Conservation (phyloP, 2,888 invertebrate species). For the Aricia artaxerxes region DNA sequence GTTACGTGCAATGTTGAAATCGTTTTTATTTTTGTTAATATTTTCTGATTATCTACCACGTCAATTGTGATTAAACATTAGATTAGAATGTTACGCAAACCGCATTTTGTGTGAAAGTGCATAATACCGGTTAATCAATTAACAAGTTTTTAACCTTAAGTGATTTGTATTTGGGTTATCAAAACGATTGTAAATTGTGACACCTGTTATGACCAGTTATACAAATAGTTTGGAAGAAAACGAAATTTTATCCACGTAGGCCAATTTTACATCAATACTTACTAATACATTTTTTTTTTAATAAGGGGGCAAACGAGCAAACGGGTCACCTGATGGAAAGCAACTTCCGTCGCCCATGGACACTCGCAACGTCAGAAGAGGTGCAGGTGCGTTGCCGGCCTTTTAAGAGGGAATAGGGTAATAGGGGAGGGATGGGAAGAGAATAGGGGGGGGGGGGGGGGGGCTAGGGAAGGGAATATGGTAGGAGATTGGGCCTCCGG, state of each 20-base stretch:
- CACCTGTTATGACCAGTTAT: not conserved
- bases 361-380: too few species aligned
- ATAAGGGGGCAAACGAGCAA: too few species aligned
- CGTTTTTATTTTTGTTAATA: not conserved
- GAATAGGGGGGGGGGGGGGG: too few species aligned
- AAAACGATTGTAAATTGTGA: not conserved
- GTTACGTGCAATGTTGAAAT: too few species aligned
- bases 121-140: constrained; percentile 18
- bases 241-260: not conserved
- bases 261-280: not conserved
- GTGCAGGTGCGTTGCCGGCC: too few species aligned
- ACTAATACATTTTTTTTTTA: too few species aligned
- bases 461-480: too few species aligned
- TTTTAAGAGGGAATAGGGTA: too few species aligned
- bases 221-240: constrained; percentile 12
- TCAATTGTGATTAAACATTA: not conserved
- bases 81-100: not conserved
- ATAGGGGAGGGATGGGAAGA: too few species aligned
- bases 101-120: constrained; percentile 9
- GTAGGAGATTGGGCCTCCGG: too few species aligned
- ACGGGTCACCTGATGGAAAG: too few species aligned
- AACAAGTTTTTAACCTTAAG: constrained; percentile 20
- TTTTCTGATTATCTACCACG: not conserved
- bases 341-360: too few species aligned
- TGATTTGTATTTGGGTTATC: constrained; percentile 22